phyloP scores from a whole-genome alignment of 2,797 vertebrate species.

The Poeciliopsis gracilis region DNA sequence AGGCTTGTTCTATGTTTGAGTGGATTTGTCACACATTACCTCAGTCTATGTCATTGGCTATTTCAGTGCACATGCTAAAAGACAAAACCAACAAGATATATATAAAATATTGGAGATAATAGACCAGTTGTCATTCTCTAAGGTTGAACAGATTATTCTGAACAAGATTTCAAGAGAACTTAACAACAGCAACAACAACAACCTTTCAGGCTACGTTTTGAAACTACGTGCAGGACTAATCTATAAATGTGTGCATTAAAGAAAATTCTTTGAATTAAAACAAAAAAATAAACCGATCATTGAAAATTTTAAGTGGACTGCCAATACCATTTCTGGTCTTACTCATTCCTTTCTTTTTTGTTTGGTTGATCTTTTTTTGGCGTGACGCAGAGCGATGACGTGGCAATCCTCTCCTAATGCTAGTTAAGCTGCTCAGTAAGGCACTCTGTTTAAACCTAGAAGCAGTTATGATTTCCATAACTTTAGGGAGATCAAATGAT shows the following conservation, averaged over 20 bases:
- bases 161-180: background rate
- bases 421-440: background rate
- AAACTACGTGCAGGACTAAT: background rate
- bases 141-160: background rate
- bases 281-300: background rate
- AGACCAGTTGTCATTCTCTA: background rate
- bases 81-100: background rate
- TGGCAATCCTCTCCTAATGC: background rate
- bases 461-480: background rate
- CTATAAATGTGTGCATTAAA: background rate
- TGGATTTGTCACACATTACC: background rate
- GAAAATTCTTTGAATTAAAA: background rate
- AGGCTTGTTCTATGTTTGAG: background rate
- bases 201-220: background rate
- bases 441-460: background rate
- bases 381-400: background rate
- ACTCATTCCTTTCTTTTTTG: background rate
- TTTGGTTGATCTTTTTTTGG: background rate
- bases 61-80: background rate
- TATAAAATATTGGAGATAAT: no score
- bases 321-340: background rate
- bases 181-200: background rate
- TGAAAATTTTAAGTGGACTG: background rate
- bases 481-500: background rate
- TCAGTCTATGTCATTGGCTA: background rate